Base-by-base conservation (phyloP, 1,140 invertebrate species). In the Bombus waltoni region DNA sequence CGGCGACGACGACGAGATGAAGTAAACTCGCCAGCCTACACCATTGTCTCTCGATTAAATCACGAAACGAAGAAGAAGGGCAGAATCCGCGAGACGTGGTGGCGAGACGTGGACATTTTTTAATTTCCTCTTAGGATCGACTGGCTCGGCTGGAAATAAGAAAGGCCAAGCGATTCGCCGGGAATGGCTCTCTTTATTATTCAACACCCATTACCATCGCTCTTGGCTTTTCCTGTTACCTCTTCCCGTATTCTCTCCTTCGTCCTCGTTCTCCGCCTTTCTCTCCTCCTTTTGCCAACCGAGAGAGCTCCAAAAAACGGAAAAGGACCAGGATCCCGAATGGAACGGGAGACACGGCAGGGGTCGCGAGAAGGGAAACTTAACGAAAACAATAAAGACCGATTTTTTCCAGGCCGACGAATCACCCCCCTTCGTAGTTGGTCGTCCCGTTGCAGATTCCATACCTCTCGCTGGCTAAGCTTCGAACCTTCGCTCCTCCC, bases 301-400 rank as follows among this genome's bases (percentile, higher is more conserved):
- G n/a, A 25, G 40, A 76, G 15, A 76, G 25, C 66, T 47, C 71
- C 66, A 44, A 79, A 59, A 77, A 87, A 72, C n/a, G 72, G 77
- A 78, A 83, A 83, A 73, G n/a, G 75, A 83, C 8, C 65, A 44
- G 71, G 47, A 59, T 81, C 68, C 47, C 53, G 81, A 83, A 83
- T 74, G 84, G 79, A 86, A 83, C 40, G 47, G 66, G 53, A 75
- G 47, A 88, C 85, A 70, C 35, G 47, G 66, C 22, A 86, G 86
- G 75, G 73, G 66, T 72, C 57, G 62, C 42, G 75, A 84, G 83
- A 88, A 90, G 86, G 68, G 74, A 70, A 62, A 83, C 44, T 88
- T 92, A 93, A 93, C 91, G 90, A 93, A 93, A 93, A 93, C 92
- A 93, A 93, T 93, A 92, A 92, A 92, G 86, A 77, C 73, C 90